phyloP scores from a whole-genome alignment of 1,140 invertebrate genomes.

The Camponotus vicinus region DNA sequence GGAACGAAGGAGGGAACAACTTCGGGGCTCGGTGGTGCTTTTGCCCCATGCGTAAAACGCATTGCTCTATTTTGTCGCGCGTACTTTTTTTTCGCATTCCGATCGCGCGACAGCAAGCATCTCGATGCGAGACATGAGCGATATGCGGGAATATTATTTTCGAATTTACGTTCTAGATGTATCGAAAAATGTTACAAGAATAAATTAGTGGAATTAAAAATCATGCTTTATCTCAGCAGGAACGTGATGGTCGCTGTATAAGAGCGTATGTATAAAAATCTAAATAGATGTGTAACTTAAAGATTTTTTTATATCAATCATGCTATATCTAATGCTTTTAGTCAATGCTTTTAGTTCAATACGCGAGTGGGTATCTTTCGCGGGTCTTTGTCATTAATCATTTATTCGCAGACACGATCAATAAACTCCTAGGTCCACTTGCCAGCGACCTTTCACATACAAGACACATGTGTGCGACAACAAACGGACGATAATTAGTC shows the following conservation, averaged over 20 bases:
- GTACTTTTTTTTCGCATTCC: constrained; percentile 38
- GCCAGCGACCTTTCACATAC: constrained; percentile 32
- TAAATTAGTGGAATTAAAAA: neutral
- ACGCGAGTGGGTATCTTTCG: neutral
- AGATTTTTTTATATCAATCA: neutral
- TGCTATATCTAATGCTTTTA: neutral
- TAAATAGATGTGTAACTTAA: neutral
- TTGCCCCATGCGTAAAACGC: neutral
- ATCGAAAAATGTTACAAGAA: neutral
- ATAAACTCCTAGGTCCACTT: constrained; percentile 35
- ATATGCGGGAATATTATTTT: constrained; percentile 6
- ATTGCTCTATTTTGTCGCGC: constrained; percentile 45
- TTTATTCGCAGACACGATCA: constrained; percentile 18
- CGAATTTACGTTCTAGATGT: neutral
- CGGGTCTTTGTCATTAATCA: constrained; percentile 29
- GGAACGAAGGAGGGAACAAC: constrained; percentile 45
- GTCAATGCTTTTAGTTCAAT: neutral
- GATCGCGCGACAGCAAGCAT: neutral
- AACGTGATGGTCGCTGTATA: neutral
- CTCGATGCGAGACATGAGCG: neutral
- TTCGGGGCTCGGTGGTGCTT: constrained; percentile 24
- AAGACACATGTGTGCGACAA: constrained; percentile 30
- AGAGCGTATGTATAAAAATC: neutral
- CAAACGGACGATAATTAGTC: constrained; percentile 52
- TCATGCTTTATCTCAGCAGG: neutral